These are phyloP conservation scores for Mystacides longicornis DNA, from an alignment of 2,888 invertebrate genomes.

Conservation along the genomic window DNA sequence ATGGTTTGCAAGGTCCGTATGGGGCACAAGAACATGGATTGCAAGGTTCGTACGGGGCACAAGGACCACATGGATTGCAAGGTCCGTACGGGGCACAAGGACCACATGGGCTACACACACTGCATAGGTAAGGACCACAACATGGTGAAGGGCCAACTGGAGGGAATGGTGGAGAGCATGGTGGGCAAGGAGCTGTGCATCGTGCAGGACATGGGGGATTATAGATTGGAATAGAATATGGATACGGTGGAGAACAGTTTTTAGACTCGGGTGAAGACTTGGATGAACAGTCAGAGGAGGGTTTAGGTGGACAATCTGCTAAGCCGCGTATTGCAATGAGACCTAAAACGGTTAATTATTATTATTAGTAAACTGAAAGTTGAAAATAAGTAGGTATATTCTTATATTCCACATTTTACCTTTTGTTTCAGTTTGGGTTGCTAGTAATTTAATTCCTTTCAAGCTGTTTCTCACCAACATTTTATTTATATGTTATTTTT, in stretches of 20 bases:
- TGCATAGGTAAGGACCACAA: neutral
- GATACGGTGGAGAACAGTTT: neutral
- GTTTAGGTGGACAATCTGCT: too few relatives aligned
- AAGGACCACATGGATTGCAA: neutral
- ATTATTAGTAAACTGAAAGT: neutral
- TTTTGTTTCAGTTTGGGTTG: too few relatives aligned
- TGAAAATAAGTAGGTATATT: neutral
- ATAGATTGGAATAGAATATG: neutral
- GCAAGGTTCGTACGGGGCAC: neutral
- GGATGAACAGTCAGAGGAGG: too few relatives aligned
- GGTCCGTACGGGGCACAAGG: slow-evolving; percentile 1
- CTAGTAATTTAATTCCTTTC: too few relatives aligned
- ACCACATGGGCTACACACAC: neutral
- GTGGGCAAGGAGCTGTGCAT: neutral
- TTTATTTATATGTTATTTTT: too few relatives aligned
- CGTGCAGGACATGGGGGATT: neutral
- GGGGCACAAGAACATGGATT: neutral
- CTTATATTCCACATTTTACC: neutral
- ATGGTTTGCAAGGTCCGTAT: slow-evolving; percentile 1
- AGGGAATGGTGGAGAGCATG: neutral
- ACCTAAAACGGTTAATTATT: neutral
- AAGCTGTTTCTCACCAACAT: too few relatives aligned
- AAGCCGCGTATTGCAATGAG: neutral
- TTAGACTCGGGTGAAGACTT: neutral
- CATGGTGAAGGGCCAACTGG: neutral